Evolutionary conservation across 2,888 invertebrate genomes (phyloP).

Genomic region (Tenodera sinensis): DNA sequence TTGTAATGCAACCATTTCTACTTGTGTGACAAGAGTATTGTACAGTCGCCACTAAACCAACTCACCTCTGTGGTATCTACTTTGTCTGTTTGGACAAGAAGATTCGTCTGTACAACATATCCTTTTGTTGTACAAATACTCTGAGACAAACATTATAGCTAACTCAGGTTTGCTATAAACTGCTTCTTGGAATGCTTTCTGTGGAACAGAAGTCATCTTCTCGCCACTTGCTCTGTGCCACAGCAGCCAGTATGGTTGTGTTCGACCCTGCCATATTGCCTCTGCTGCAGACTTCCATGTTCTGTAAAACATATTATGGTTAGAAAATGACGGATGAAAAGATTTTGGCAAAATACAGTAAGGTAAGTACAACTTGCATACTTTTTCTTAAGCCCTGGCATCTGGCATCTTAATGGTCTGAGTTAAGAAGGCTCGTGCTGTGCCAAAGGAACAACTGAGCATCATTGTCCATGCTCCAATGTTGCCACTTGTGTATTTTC

Average conservation of each 20-base stretch:
- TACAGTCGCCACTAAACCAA: not conserved
- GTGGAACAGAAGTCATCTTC: not conserved
- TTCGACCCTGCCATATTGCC: not conserved
- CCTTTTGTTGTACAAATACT: not conserved
- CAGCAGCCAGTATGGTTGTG: not conserved
- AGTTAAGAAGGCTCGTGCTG: too few species aligned
- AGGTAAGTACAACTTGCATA: too few species aligned
- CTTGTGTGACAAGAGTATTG: too few species aligned
- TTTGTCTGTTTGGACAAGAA: not conserved
- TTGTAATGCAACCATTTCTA: too few species aligned
- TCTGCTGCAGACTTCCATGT: not conserved
- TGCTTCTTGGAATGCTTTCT: not conserved
- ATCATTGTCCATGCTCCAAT: too few species aligned
- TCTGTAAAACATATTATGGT: not conserved
- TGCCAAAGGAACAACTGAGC: too few species aligned
- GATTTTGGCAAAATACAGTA: too few species aligned
- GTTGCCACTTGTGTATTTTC: too few species aligned
- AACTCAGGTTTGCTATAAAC: not conserved
- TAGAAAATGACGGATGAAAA: not conserved
- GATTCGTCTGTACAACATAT: not conserved
- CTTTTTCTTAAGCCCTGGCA: too few species aligned
- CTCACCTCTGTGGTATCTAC: not conserved
- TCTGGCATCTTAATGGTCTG: too few species aligned
- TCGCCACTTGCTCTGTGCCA: not conserved
- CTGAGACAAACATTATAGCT: constrained; percentile 2